phyloP scores from a whole-genome alignment of 1,140 invertebrate genomes.

The Helicoverpa armigera region DNA sequence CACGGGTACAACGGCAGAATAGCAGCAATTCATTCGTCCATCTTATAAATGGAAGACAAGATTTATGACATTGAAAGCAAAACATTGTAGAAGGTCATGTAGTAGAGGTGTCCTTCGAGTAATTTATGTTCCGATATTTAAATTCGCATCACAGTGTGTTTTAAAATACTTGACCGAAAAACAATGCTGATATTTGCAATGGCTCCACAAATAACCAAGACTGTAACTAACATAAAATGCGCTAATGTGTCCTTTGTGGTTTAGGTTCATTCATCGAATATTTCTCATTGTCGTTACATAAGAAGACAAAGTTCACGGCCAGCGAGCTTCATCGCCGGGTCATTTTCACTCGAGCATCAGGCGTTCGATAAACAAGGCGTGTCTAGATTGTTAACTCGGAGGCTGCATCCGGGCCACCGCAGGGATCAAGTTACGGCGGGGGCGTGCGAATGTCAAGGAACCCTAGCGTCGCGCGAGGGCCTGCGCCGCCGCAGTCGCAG shows the following conservation, averaged over 20 bases:
- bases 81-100: constrained; percentile 29
- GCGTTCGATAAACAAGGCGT: constrained; percentile 72
- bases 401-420: constrained; percentile 83
- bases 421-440: constrained; percentile 78
- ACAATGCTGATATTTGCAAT: neutral
- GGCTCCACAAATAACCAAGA: neutral
- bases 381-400: constrained; percentile 81
- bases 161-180: neutral
- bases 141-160: neutral
- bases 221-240: neutral
- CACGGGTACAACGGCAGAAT: constrained; percentile 76
- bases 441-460: constrained; percentile 85
- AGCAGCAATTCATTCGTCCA: constrained; percentile 69
- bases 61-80: constrained; percentile 54
- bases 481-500: constrained; percentile 69
- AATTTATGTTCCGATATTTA: constrained; percentile 15
- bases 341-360: constrained; percentile 66
- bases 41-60: constrained; percentile 64
- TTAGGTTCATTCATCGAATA: constrained; percentile 59
- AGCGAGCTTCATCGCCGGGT: constrained; percentile 58
- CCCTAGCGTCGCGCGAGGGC: constrained; percentile 59
- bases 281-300: constrained; percentile 69
- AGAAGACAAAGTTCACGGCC: constrained; percentile 77
- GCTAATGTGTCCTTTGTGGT: constrained; percentile 35
- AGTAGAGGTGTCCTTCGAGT: constrained; percentile 19